Evolutionary conservation across 2,797 vertebrate species (phyloP).

Genomic region (Huso huso): DNA sequence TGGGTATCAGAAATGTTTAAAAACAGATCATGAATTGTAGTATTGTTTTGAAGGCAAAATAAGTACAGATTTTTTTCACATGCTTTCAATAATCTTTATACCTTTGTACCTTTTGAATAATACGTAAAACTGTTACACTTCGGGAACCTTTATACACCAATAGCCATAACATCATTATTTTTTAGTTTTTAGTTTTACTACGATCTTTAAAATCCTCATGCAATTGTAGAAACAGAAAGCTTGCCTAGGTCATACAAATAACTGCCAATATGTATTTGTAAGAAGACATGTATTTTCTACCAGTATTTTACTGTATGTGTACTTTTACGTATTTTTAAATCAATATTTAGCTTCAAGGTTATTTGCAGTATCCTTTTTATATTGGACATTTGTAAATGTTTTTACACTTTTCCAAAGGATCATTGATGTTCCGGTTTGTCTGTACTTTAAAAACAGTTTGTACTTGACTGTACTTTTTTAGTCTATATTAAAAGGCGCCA

Average conservation of each 20-base stretch:
- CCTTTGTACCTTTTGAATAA: constrained; percentile 70
- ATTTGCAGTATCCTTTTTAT: constrained; percentile 38
- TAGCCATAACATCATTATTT: not conserved
- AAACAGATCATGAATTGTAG: constrained; percentile 28
- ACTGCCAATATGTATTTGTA: constrained; percentile 59
- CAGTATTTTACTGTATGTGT: constrained; percentile 69
- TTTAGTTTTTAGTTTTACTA: constrained; percentile 27
- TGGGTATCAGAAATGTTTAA: constrained; percentile 35
- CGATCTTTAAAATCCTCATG: constrained; percentile 39
- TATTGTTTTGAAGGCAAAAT: constrained; percentile 40
- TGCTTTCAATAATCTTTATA: constrained; percentile 68
- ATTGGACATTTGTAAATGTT: constrained; percentile 33
- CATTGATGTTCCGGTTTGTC: not conserved
- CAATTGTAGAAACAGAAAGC: constrained; percentile 38
- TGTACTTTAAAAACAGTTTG: constrained; percentile 25
- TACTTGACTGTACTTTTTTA: constrained; percentile 36
- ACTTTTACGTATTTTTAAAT: constrained; percentile 51
- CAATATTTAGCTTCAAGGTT: constrained; percentile 50
- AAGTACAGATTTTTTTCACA: constrained; percentile 49
- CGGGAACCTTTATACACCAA: not conserved
- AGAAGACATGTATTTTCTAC: constrained; percentile 65
- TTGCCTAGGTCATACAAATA: constrained; percentile 57
- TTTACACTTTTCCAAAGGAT: constrained; percentile 44
- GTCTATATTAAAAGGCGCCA: constrained; percentile 23
- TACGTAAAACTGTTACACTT: constrained; percentile 47